Conservation (phyloP, 2,888 invertebrate genomes). For the Yponomeuta malinellus region DNA sequence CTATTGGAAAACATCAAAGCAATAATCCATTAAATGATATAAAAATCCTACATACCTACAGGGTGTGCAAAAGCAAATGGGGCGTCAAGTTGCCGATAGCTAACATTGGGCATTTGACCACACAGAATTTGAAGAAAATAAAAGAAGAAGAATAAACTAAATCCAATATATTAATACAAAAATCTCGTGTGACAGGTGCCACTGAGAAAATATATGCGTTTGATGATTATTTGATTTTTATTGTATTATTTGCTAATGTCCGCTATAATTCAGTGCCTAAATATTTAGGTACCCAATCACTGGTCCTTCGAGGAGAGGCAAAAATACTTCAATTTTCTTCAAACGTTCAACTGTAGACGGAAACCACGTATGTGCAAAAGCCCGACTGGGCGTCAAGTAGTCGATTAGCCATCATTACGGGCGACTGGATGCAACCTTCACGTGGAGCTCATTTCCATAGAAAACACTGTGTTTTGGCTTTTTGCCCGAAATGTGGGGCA, state of each 20-base stretch:
- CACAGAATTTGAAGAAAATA: neutral
- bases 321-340: too few species aligned
- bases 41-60: neutral
- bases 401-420: slow-evolving; percentile 32
- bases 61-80: neutral
- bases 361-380: neutral
- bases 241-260: too few species aligned
- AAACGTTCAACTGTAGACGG: too few species aligned
- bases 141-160: neutral
- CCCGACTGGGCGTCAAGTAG: slow-evolving; percentile 28
- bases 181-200: too few species aligned
- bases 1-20: neutral
- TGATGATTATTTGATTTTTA: too few species aligned
- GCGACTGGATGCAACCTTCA: slow-evolving; percentile 21
- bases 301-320: too few species aligned
- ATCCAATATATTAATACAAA: too few species aligned
- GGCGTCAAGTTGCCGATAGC: neutral
- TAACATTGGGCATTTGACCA: neutral
- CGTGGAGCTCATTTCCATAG: slow-evolving; percentile 29
- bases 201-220: too few species aligned
- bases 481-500: slow-evolving; percentile 22
- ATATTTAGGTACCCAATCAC: too few species aligned
- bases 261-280: too few species aligned
- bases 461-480: slow-evolving; percentile 24
- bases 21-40: neutral